phyloP scores from a whole-genome alignment of 2,797 vertebrate genomes.

The Melopsittacus undulatus region DNA sequence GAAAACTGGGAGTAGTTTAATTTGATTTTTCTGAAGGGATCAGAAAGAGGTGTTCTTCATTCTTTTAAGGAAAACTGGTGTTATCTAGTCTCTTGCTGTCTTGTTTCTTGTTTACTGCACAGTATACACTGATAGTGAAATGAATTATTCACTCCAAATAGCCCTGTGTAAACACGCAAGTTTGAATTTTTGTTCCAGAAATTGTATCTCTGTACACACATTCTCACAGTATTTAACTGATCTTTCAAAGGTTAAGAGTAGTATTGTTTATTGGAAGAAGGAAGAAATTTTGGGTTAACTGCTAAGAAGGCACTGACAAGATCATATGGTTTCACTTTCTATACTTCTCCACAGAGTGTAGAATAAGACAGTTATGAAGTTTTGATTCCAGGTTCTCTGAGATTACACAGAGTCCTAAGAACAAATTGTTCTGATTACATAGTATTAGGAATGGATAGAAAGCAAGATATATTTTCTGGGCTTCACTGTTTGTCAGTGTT shows the following conservation, averaged over 20 bases:
- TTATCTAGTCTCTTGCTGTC: background rate
- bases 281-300: background rate
- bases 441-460: background rate
- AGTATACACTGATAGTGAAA: background rate
- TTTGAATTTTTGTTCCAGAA: background rate
- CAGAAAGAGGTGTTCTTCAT: background rate
- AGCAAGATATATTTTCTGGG: background rate
- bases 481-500: background rate
- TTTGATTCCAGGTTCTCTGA: background rate
- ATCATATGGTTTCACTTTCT: background rate
- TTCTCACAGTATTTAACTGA: background rate
- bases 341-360: background rate
- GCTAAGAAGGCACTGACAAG: background rate
- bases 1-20: background rate
- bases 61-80: background rate
- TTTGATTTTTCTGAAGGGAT: background rate
- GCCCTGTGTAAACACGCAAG: background rate
- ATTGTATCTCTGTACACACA: background rate
- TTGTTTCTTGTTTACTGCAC: background rate
- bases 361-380: background rate
- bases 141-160: background rate
- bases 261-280: background rate
- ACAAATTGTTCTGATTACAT: background rate
- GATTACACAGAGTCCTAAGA: background rate
- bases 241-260: background rate